A percentile compares a stretch with the other conserved stretches of the same genome.
Conservation (phyloP, 2,113 vertebrate genomes). For the Sphaerodactylus townsendi region DNA sequence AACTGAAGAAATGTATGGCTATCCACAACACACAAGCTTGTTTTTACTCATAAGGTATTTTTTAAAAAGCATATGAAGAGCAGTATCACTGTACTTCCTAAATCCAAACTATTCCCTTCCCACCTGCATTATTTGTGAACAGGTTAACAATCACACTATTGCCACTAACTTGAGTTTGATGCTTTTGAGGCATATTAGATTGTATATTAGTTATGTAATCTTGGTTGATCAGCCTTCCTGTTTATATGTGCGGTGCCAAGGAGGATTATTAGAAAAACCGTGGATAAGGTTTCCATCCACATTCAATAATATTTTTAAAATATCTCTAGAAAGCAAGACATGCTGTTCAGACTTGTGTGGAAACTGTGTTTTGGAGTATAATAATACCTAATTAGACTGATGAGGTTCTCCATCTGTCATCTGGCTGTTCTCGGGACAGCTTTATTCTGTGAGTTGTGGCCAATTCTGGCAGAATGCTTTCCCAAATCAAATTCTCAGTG, state of each 20-base stretch:
- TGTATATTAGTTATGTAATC: neutral
- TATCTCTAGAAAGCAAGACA: neutral
- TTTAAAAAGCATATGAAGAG: no score
- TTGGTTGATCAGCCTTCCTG: neutral
- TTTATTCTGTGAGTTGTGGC: neutral
- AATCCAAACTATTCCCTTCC: no score
- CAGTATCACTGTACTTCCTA: no score
- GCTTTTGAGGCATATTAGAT: neutral
- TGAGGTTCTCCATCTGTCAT: neutral
- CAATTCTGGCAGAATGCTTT: neutral
- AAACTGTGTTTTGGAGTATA: neutral
- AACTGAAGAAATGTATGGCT: no score
- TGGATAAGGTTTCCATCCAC: neutral
- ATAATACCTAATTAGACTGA: neutral
- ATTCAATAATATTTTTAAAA: conserved; percentile 20
- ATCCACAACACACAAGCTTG: no score
- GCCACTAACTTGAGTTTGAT: neutral
- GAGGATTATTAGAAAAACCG: neutral
- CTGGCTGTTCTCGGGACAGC: neutral
- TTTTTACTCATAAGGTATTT: no score
- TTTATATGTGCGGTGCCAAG: neutral
- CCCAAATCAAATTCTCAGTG: neutral
- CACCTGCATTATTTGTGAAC: no score
- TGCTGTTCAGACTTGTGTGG: neutral
- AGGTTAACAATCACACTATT: neutral